A percentile compares a stretch with the other conserved stretches of the same genome.
phyloP scores from a whole-genome alignment of 1,140 invertebrate species.

The Phenacoccus solenopsis region DNA sequence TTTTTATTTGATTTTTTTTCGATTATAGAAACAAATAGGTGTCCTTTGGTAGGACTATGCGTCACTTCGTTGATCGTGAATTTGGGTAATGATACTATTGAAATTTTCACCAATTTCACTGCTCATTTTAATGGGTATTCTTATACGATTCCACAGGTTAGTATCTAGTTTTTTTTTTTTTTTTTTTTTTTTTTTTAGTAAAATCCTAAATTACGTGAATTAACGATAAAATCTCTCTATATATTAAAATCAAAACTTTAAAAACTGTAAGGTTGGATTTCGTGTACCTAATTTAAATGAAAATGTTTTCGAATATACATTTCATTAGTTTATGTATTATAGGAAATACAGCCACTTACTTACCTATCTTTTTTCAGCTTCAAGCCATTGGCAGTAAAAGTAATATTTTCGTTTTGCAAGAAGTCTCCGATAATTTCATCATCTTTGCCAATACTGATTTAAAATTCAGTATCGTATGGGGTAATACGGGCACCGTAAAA shows the following conservation, averaged over 20 bases:
- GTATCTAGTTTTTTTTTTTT: neutral
- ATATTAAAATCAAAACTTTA: too few species aligned
- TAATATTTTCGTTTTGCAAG: conserved; percentile 48
- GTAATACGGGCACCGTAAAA: conserved; percentile 51
- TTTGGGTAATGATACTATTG: conserved; percentile 41
- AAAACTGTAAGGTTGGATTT: too few species aligned
- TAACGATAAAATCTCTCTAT: too few species aligned
- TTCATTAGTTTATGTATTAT: neutral
- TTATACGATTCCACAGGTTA: conserved; percentile 51
- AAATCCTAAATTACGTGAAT: too few species aligned
- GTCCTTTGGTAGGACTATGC: conserved; percentile 38
- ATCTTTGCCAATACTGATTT: conserved; percentile 49
- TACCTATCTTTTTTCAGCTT: conserved; percentile 27
- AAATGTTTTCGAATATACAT: neutral
- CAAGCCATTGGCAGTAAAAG: conserved; percentile 48
- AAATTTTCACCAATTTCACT: conserved; percentile 48
- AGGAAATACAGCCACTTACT: neutral
- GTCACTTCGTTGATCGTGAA: conserved; percentile 42
- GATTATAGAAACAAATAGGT: conserved; percentile 50
- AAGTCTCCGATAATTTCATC: conserved; percentile 50
- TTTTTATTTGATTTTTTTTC: conserved; percentile 21
- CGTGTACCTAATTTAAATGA: too few species aligned
- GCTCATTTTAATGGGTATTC: conserved; percentile 49
- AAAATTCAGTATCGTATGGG: conserved; percentile 58
- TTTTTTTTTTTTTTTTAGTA: too few species aligned